These are phyloP conservation scores for Sebastes ruberrimus DNA, from an alignment of 2,797 vertebrate genomes.

Conservation along the genomic window DNA sequence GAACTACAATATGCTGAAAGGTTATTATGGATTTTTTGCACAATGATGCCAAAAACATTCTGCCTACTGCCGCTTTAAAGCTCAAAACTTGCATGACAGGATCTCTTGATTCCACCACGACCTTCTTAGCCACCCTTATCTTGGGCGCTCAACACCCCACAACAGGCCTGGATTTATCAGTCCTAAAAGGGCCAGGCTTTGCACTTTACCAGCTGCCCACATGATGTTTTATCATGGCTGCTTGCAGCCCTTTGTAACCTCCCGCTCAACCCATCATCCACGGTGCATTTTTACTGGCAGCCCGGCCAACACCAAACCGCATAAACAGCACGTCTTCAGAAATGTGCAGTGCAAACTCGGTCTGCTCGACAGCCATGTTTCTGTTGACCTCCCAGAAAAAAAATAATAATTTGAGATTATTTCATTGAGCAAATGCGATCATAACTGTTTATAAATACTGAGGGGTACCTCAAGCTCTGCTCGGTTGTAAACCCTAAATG, in stretches of 20 bases:
- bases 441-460: slow-evolving; percentile 75
- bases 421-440: slow-evolving; percentile 77
- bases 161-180: slow-evolving; percentile 37
- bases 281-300: slow-evolving; percentile 48
- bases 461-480: slow-evolving; percentile 62
- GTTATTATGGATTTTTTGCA: too few species aligned
- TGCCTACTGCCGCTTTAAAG: neutral
- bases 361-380: slow-evolving; percentile 46
- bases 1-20: too few species aligned
- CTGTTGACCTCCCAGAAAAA: slow-evolving; percentile 61
- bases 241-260: slow-evolving; percentile 46
- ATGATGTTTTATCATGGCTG: slow-evolving; percentile 50
- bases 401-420: slow-evolving; percentile 64
- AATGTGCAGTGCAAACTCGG: slow-evolving; percentile 36
- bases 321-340: slow-evolving; percentile 53
- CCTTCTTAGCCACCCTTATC: slow-evolving; percentile 22
- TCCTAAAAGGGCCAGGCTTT: neutral
- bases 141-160: slow-evolving; percentile 20
- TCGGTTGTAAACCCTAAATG: slow-evolving; percentile 65
- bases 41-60: too few species aligned
- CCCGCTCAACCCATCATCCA: slow-evolving; percentile 42
- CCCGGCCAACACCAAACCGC: slow-evolving; percentile 44
- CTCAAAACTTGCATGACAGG: slow-evolving; percentile 13
- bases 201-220: slow-evolving; percentile 40
- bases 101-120: slow-evolving; percentile 18